These are phyloP conservation scores for Protodeltote pygarga DNA, from an alignment of 2,888 invertebrate species.

Conservation along the genomic window DNA sequence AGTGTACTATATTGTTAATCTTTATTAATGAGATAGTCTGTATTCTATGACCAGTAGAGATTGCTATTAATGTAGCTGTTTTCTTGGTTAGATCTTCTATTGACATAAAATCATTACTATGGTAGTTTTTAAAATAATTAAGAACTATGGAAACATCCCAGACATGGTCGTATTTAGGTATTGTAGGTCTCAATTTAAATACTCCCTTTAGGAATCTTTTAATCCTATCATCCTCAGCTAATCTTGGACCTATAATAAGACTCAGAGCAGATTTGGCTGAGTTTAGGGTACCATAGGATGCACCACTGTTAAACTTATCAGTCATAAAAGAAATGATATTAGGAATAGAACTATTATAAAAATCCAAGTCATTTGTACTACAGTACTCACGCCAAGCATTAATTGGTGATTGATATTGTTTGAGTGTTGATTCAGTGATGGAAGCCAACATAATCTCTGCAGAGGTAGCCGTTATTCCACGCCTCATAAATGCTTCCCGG, in stretches of 20 bases:
- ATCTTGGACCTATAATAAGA: no score
- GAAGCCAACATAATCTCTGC: background rate
- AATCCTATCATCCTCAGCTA: no score
- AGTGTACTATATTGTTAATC: background rate
- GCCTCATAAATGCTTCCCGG: background rate
- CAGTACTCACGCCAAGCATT: background rate
- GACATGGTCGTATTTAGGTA: background rate
- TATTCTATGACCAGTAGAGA: no score
- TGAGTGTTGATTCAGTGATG: background rate
- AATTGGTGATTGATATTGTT: background rate
- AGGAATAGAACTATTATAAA: background rate
- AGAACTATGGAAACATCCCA: background rate
- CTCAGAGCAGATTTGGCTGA: background rate
- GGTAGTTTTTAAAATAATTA: background rate
- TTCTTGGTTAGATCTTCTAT: no score
- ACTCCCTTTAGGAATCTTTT: background rate
- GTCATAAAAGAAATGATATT: background rate
- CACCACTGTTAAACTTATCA: background rate
- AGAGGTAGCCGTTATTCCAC: background rate
- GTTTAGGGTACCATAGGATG: background rate
- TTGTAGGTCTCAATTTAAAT: background rate
- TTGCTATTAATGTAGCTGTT: no score
- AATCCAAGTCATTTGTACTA: background rate
- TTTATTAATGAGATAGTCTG: background rate
- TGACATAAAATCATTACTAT: no score